Conservation (phyloP, 2,797 vertebrate genomes). For the Brotula barbata region DNA sequence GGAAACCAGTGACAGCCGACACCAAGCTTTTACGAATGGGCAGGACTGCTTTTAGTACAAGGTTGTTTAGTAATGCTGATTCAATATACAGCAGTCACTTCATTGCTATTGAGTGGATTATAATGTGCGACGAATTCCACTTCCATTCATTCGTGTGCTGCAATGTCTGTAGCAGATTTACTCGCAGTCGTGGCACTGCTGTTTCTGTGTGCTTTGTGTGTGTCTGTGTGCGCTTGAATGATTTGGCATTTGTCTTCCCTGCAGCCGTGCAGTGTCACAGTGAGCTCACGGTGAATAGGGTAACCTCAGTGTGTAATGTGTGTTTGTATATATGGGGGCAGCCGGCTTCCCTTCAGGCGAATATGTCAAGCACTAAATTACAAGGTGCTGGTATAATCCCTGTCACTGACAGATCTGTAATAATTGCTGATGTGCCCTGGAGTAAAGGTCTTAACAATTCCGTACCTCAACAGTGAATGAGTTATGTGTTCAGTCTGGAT, state of each 20-base stretch:
- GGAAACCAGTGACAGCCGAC: neutral
- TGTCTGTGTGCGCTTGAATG: slow-evolving; percentile 35
- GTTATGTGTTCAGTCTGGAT: neutral
- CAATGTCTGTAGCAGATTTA: slow-evolving; percentile 16
- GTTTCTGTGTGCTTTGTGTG: neutral
- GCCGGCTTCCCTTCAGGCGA: slow-evolving; percentile 7
- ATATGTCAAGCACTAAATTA: slow-evolving; percentile 18
- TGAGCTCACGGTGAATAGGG: slow-evolving; percentile 12
- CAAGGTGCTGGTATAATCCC: slow-evolving; percentile 36
- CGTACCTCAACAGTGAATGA: neutral
- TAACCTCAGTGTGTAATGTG: slow-evolving; percentile 19
- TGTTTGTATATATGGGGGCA: slow-evolving; percentile 20
- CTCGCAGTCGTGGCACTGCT: slow-evolving; percentile 15
- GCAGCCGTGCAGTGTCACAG: slow-evolving; percentile 6
- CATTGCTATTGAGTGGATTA: slow-evolving; percentile 26
- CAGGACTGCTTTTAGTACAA: slow-evolving; percentile 5
- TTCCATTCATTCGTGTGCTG: neutral
- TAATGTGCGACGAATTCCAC: neutral
- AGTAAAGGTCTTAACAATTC: slow-evolving; percentile 17
- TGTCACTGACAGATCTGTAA: slow-evolving; percentile 12
- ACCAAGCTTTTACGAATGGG: too few relatives aligned
- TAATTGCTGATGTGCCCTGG: slow-evolving; percentile 17
- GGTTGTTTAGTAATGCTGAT: slow-evolving; percentile 4
- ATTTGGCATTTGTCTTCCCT: slow-evolving; percentile 39
- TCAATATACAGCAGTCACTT: neutral